These are phyloP conservation scores for Parnassius smintheus DNA, from an alignment of 2,888 invertebrate genomes.

Conservation along the genomic window DNA sequence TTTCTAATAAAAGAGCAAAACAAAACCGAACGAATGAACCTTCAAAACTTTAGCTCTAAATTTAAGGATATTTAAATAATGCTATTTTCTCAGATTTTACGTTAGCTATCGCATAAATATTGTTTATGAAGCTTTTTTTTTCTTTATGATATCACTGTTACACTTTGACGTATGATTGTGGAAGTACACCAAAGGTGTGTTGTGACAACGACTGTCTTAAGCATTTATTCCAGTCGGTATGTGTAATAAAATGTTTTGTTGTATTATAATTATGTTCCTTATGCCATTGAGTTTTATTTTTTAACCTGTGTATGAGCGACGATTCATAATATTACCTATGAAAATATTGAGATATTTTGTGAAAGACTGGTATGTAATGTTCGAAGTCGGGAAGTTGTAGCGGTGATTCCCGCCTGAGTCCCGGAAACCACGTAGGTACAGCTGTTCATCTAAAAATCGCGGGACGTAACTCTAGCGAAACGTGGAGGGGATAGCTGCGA, in stretches of 20 bases:
- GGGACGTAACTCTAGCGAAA: too few relatives aligned
- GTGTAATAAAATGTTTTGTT: conserved; percentile 67
- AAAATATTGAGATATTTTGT: too few relatives aligned
- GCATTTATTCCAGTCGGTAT: conserved; percentile 58
- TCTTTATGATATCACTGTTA: conserved; percentile 31
- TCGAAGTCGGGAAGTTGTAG: too few relatives aligned
- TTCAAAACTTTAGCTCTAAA: conserved; percentile 13
- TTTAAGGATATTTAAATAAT: conserved; percentile 6
- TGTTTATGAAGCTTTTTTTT: conserved; percentile 26
- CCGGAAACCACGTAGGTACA: too few relatives aligned
- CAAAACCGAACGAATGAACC: not conserved
- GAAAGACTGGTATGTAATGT: too few relatives aligned
- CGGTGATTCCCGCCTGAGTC: too few relatives aligned
- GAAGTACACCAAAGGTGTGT: conserved; percentile 36
- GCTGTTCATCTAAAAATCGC: too few relatives aligned
- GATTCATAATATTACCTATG: too few relatives aligned
- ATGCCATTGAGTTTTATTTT: conserved; percentile 40
- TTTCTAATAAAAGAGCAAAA: too few relatives aligned
- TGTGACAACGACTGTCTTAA: conserved; percentile 40
- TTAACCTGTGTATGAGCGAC: conserved; percentile 23
- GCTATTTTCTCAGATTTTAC: conserved; percentile 23
- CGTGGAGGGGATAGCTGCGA: too few relatives aligned
- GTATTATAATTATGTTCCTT: conserved; percentile 70
- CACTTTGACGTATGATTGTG: conserved; percentile 32
- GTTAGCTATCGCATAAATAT: conserved; percentile 27